These are phyloP conservation scores for Polyergus mexicanus DNA, from an alignment of 1,140 invertebrate species.

Conservation along the genomic window DNA sequence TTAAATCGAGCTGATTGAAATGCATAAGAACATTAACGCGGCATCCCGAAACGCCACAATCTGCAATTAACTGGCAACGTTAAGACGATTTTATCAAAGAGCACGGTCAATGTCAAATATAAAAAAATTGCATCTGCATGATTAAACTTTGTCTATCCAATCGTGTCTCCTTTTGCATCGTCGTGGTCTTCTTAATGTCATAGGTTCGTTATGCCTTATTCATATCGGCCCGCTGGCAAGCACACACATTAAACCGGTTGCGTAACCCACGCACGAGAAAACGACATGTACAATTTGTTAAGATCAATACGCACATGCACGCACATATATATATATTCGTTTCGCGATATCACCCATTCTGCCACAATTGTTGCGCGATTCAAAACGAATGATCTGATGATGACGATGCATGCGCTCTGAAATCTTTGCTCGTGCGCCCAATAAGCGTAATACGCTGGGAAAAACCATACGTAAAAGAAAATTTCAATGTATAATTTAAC, in stretches of 20 bases:
- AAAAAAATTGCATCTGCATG: conserved; percentile 8
- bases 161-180: background rate
- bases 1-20: conserved; percentile 22
- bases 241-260: conserved; percentile 69
- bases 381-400: conserved; percentile 19
- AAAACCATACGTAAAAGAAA: background rate
- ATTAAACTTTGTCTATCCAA: conserved; percentile 33
- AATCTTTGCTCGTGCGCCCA: background rate
- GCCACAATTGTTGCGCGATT: conserved; percentile 32
- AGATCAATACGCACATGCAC: conserved; percentile 41
- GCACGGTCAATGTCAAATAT: background rate
- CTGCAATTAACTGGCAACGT: background rate
- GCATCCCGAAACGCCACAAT: background rate
- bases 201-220: conserved; percentile 81
- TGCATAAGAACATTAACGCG: background rate
- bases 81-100: background rate
- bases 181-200: conserved; percentile 74
- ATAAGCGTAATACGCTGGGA: conserved; percentile 1
- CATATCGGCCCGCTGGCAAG: conserved; percentile 68
- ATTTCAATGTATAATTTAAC: background rate
- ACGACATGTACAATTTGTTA: conserved; percentile 59
- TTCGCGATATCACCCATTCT: conserved; percentile 24
- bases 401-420: background rate
- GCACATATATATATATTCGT: background rate
- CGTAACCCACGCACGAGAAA: conserved; percentile 59